phyloP scores from a whole-genome alignment of 1,140 invertebrate species.

The Cotesia glomerata region DNA sequence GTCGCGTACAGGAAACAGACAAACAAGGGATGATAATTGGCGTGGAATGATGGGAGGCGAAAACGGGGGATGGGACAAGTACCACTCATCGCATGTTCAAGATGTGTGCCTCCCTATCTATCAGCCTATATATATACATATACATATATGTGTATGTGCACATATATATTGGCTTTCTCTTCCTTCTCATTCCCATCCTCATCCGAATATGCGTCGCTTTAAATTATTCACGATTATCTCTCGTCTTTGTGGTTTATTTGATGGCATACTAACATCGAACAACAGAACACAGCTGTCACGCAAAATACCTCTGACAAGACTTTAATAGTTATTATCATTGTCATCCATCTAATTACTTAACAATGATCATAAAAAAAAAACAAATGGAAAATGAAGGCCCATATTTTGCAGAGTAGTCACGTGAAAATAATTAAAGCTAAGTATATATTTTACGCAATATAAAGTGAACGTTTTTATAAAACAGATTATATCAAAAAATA shows the following conservation, averaged over 20 bases:
- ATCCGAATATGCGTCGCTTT: conserved; percentile 42
- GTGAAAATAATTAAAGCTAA: too few relatives aligned
- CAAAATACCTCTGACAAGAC: background rate
- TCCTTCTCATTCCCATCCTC: conserved; percentile 26
- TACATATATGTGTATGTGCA: too few relatives aligned
- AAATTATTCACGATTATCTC: conserved; percentile 49
- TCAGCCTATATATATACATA: too few relatives aligned
- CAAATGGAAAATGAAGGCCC: too few relatives aligned
- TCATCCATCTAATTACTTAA: background rate
- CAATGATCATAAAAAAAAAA: background rate
- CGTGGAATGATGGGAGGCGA: conserved; percentile 34
- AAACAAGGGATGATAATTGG: conserved; percentile 38
- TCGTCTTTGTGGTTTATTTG: conserved; percentile 34
- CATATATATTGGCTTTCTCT: too few relatives aligned
- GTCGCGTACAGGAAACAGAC: conserved; percentile 1
- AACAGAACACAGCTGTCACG: conserved; percentile 2
- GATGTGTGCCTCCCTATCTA: background rate
- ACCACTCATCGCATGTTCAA: conserved; percentile 12
- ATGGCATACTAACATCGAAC: background rate
- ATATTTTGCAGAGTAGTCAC: too few relatives aligned
- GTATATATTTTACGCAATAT: too few relatives aligned
- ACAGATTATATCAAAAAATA: too few relatives aligned
- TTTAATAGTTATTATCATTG: background rate
- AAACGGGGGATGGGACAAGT: too few relatives aligned
- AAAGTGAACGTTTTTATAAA: too few relatives aligned